Conservation (phyloP, 2,888 invertebrate genomes). For the Eugnorisma glareosa region DNA sequence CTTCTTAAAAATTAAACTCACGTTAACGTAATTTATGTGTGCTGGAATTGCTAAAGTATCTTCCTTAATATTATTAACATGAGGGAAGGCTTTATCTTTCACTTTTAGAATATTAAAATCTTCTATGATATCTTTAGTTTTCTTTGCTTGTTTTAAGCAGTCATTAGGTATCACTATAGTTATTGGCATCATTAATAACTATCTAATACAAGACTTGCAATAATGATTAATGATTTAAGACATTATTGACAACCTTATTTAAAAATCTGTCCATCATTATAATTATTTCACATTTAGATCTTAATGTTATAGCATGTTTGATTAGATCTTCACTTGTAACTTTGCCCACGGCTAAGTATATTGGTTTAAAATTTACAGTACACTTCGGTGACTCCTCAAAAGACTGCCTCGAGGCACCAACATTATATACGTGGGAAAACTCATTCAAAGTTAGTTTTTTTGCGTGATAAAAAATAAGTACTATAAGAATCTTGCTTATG, state of each 20-base stretch:
- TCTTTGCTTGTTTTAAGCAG: neutral
- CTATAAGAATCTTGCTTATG: conserved; percentile 14
- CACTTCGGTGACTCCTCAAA: conserved; percentile 9
- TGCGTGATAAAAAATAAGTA: conserved; percentile 24
- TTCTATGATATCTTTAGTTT: neutral
- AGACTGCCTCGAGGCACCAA: conserved; percentile 12
- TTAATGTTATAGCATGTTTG: conserved; percentile 27
- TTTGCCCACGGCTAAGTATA: conserved; percentile 36
- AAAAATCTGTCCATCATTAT: conserved; percentile 45
- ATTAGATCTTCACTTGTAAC: conserved; percentile 28
- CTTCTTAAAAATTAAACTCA: conserved; percentile 33
- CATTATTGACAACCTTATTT: conserved; percentile 26
- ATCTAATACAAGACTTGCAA: neutral
- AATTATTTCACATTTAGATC: conserved; percentile 37
- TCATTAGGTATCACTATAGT: neutral
- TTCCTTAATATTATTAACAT: conserved; percentile 14
- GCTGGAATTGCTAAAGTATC: conserved; percentile 18
- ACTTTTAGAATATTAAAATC: conserved; percentile 16
- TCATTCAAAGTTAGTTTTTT: conserved; percentile 36
- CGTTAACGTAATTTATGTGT: conserved; percentile 29
- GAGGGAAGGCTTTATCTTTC: neutral
- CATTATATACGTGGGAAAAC: conserved; percentile 43
- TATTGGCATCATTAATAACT: neutral
- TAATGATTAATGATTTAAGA: conserved; percentile 28
- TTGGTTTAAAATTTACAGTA: conserved; percentile 26